These are phyloP conservation scores for Platypus cylindrus DNA, from an alignment of 2,888 invertebrate species.

Conservation along the genomic window DNA sequence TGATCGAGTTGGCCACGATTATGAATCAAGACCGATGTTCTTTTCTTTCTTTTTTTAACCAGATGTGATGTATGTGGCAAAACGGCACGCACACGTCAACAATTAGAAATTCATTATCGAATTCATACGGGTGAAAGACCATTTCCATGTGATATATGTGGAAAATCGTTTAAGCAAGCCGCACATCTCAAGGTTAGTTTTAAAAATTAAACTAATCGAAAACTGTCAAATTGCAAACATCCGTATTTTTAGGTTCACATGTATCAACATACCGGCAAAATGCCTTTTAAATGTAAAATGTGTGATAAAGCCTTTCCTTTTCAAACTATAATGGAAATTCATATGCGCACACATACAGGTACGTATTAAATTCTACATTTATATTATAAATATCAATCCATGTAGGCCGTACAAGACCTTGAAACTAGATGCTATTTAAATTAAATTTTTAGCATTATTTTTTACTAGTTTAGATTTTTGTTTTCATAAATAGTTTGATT, in stretches of 20 bases:
- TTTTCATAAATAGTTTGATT: too few species aligned
- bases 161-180: conserved; percentile 12
- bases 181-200: conserved; percentile 12
- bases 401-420: too few species aligned
- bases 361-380: too few species aligned
- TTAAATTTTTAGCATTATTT: too few species aligned
- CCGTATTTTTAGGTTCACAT: conserved; percentile 1
- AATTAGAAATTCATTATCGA: conserved; percentile 11
- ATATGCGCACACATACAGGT: conserved; percentile 15
- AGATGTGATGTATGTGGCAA: conserved; percentile 14
- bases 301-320: conserved; percentile 15
- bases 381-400: too few species aligned
- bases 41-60: neutral
- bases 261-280: conserved; percentile 16
- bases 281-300: conserved; percentile 14
- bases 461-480: too few species aligned
- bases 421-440: too few species aligned
- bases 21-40: neutral
- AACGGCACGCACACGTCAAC: conserved; percentile 12
- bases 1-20: too few species aligned
- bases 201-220: neutral
- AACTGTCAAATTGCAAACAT: neutral
- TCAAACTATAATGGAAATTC: conserved; percentile 13
- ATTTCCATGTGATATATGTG: conserved; percentile 11
- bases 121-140: conserved; percentile 14